Evolutionary conservation across 2,888 invertebrate genomes (phyloP).

Genomic region (Cephus nigrinus): DNA sequence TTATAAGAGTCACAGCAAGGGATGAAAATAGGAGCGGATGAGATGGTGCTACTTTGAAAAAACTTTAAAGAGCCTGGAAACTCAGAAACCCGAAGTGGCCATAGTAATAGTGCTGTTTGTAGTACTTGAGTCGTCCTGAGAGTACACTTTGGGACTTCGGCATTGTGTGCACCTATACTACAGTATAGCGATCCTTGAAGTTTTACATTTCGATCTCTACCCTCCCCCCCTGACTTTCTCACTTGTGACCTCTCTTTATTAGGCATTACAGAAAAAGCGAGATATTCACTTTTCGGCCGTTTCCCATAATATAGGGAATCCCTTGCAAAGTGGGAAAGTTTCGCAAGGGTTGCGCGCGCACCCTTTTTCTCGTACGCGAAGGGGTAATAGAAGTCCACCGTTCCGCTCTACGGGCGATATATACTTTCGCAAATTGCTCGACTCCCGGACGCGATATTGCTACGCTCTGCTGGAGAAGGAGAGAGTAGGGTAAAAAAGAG

Average conservation of each 20-base stretch:
- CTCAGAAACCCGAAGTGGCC: slow-evolving; percentile 41
- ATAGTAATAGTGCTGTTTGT: not conserved
- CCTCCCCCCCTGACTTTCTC: not conserved
- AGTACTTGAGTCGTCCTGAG: slow-evolving; percentile 32
- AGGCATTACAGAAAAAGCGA: not conserved
- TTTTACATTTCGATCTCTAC: not conserved
- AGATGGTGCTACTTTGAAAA: slow-evolving; percentile 3
- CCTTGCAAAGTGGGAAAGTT: not conserved
- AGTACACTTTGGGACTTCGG: slow-evolving; percentile 19
- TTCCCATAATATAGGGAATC: not conserved
- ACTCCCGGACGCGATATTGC: slow-evolving; percentile 29
- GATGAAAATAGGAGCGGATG: not conserved
- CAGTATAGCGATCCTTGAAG: not conserved
- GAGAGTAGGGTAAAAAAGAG: too few species aligned
- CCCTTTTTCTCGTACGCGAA: not conserved
- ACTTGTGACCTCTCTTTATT: not conserved
- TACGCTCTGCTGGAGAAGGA: slow-evolving; percentile 13
- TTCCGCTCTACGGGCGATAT: slow-evolving; percentile 20
- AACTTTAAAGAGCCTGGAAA: slow-evolving; percentile 34
- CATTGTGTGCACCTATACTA: not conserved
- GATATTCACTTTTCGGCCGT: not conserved
- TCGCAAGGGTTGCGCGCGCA: not conserved
- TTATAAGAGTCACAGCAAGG: not conserved
- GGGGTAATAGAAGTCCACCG: not conserved
- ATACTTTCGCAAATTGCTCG: slow-evolving; percentile 32